Conservation (phyloP, 2,888 invertebrate species). For the Xanthorhoe designata region DNA sequence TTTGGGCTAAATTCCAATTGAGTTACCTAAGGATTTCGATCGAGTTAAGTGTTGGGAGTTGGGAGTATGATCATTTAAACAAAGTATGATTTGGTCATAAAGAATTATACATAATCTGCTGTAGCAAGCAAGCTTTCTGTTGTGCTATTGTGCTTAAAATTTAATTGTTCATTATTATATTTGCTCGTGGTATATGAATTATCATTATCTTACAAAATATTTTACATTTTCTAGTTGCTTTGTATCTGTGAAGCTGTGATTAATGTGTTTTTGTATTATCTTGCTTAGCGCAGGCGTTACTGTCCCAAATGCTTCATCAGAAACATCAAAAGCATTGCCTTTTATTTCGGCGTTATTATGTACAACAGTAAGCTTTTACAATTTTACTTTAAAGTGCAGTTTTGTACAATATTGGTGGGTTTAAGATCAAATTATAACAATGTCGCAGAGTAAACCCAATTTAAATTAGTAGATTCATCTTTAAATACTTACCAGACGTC, state of each 20-base stretch:
- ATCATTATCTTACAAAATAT: conserved; percentile 4
- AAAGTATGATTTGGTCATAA: not conserved
- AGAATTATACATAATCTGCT: not conserved
- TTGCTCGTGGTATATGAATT: conserved; percentile 7
- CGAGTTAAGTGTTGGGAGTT: not conserved
- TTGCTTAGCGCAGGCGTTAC: conserved; percentile 55
- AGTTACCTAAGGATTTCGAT: not conserved
- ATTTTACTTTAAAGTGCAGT: conserved; percentile 26
- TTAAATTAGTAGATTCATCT: not conserved
- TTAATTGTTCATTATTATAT: not conserved
- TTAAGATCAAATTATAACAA: not conserved
- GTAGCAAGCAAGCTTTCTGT: conserved; percentile 20
- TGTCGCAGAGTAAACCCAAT: not conserved
- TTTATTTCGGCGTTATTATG: conserved; percentile 38
- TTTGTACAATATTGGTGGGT: conserved; percentile 15
- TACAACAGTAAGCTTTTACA: conserved; percentile 38
- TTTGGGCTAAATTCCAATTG: not conserved
- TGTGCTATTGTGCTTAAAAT: conserved; percentile 13
- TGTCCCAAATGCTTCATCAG: conserved; percentile 58
- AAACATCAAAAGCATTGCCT: conserved; percentile 58
- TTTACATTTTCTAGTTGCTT: conserved; percentile 12
- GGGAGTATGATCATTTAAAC: not conserved
- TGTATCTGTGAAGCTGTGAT: conserved; percentile 40
- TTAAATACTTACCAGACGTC: conserved; percentile 28
- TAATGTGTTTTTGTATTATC: conserved; percentile 36